Base-by-base conservation (phyloP, 2,113 vertebrate genomes). In the Excalfactoria chinensis region DNA sequence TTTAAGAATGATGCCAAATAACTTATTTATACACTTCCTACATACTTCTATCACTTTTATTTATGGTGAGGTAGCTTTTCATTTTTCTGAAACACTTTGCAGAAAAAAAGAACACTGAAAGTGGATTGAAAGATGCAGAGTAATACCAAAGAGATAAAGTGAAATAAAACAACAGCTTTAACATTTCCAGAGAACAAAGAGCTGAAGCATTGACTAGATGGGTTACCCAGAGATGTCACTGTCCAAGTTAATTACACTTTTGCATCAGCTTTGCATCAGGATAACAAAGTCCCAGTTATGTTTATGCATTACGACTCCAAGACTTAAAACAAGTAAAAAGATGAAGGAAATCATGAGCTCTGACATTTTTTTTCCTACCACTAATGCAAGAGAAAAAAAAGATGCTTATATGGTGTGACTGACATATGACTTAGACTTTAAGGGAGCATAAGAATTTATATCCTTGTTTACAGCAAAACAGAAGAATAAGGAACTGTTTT, bases 231-330 rank as follows among this genome's bases (percentile, higher is more conserved):
- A 70, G 55, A 63, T 67, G 79, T 74, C 72, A 88, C 60, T 7
- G 3, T 84, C 63, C 77, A 89, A 89, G 71, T 67, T 92, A 92
- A 94, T 95, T 93, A 76, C 23, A 34, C 82, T 92, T 92, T 73
- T 51, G 76, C 34, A 30, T 84, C 84, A 76, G 44, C 41, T 91
- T 94, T 85, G 64, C 0, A 2, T 11, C 37, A 85, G 84, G 63
- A 83, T 86, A 78, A 67, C 55, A 74, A 72, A 87, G 84, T 78
- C 32, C 81, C 79, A 44, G 74, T 77, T 82, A 66, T 63, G 67
- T 60, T 94, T 91, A 58, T 72, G 71, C 48, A 76, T 92, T 64
- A 40, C 55, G 41, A 67, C 70, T 87, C 63, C 25, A 59, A 85
- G 64, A 76, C 66, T 26, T 87, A 67, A 93, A 93, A 87, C 44